Evolutionary conservation across 2,797 vertebrate species (phyloP), one percentile per base, ranked within the genome.

Genomic region (Clarias platycephalus): DNA sequence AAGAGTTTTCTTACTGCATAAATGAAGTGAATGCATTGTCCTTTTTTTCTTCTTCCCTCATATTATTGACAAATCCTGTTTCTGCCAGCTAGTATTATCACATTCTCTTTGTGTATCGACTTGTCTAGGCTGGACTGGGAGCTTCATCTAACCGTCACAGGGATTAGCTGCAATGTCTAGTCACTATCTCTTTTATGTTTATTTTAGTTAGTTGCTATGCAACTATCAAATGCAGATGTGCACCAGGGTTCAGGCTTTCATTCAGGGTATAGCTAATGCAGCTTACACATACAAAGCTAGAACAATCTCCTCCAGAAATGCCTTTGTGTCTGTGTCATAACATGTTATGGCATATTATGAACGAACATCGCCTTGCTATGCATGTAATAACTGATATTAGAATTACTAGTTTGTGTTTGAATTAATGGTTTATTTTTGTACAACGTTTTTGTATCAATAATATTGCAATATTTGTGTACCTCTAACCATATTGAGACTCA

Each of bases 181-280:
- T 88, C 88, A 81, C 85, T 91, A 92, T 90, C 91, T 77, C 76
- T 90, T 91, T 74, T 92, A 91, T 89, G 92, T 90, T 93, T 34
- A 93, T 90, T 94, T 91, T 93, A 76, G 92, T 95, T 94, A 94
- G 95, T 96, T 95, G 93, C 95, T 95, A 92, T 96, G 95, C 95
- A 96, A 96, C 95, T 95, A 89, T 93, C 92, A 92, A 93, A 91
- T 89, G 88, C 92, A 93, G 92, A 88, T 80, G 88, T 86, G 92
- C 91, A 88, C 91, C 96, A 93, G 67, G 79, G 78, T 82, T 87
- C 86, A 86, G n/a, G 92, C 93, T 85, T 84, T 88, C 63, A 49
- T 85, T 75, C 58, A 78, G 79, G 84, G 82, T 80, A 28, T 75
- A 76, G 53, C 58, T n/a, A 37, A 37, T 49, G 13, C 34, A 26